Evolutionary conservation across 2,888 invertebrate genomes (phyloP), one percentile per base, ranked within the genome.

Genomic region (Tethea ocularis): DNA sequence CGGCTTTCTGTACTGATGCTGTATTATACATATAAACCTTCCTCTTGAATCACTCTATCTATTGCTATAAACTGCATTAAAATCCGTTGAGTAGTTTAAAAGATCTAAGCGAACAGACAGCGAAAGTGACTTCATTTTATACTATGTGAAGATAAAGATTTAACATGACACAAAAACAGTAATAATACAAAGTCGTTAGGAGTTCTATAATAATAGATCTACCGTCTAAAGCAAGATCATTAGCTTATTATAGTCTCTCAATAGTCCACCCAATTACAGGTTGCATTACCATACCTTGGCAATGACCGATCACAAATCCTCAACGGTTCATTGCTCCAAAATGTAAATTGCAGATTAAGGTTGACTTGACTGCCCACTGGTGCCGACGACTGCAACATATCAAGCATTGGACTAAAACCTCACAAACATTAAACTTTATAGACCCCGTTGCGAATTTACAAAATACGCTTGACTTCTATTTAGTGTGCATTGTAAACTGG

Each of bases 291-390:
- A 7, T 38, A 38, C 41, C 20, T 46, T 46, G 20, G 7, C 46
- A 46, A 20, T 20, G 46, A 46, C 46, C 46, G 46, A 46, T 10
- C 46, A 20, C 46, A 46, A 46, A 17, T 46, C 46, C 46, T 33
- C 33, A 33, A 46, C 46, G 46, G 46, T 46, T 20, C 10, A 46
- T 46, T 46, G 46, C n/a, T 20, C 17, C 46, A 46, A 46, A 46
- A 46, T 46, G 46, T 46, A 46, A 46, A 46, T 46, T 17, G 46
- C 46, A 46, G 46, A 20, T 46, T 46, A 46, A 20, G 20, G 46
- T 46, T 46, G 46, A 3, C 46, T 20, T 20, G 20, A 10, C 46
- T 46, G 20, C 46, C 7, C 7, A 20, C n/a, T n/a, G n/a, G n/a
- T n/a, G n/a, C n/a, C n/a, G n/a, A n/a, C 46, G 6, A 38, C 38